These are phyloP conservation scores for Tolmerus cingulatus DNA, from an alignment of 2,888 invertebrate genomes.

Conservation along the genomic window DNA sequence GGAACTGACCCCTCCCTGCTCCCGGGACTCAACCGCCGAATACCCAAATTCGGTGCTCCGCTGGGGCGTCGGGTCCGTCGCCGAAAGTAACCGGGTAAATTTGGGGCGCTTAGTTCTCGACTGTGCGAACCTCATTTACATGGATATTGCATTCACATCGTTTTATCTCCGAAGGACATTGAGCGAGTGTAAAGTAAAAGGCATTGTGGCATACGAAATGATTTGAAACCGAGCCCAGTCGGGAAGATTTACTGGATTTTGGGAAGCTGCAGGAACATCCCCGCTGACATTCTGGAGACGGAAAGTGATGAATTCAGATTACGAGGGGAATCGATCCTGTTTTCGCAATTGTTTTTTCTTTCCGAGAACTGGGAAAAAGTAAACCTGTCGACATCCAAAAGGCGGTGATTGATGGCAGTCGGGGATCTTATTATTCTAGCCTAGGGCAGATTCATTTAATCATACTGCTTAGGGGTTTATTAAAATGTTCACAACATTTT, in stretches of 20 bases:
- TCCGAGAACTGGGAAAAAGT: background rate
- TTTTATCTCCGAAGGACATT: constrained; percentile 47
- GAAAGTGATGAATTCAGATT: constrained; percentile 47
- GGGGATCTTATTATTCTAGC: background rate
- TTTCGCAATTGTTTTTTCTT: constrained; percentile 9
- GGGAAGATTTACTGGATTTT: constrained; percentile 37
- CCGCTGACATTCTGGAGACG: constrained; percentile 45
- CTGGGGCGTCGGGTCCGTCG: constrained; percentile 2
- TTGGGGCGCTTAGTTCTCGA: background rate
- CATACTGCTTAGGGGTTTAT: background rate
- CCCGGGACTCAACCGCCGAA: background rate
- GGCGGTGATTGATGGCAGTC: constrained; percentile 9
- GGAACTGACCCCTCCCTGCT: background rate
- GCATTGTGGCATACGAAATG: constrained; percentile 47
- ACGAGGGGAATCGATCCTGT: constrained; percentile 15
- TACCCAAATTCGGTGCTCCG: background rate
- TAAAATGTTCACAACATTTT: background rate
- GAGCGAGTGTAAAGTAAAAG: constrained; percentile 39
- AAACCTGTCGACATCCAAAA: background rate
- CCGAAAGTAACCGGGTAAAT: background rate
- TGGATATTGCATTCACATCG: constrained; percentile 49
- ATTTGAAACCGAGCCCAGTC: constrained; percentile 41
- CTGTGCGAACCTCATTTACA: constrained; percentile 48
- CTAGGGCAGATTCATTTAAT: background rate
- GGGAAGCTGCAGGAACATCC: constrained; percentile 40